Conservation (phyloP, 2,113 vertebrate genomes). For the Thunnus thynnus region DNA sequence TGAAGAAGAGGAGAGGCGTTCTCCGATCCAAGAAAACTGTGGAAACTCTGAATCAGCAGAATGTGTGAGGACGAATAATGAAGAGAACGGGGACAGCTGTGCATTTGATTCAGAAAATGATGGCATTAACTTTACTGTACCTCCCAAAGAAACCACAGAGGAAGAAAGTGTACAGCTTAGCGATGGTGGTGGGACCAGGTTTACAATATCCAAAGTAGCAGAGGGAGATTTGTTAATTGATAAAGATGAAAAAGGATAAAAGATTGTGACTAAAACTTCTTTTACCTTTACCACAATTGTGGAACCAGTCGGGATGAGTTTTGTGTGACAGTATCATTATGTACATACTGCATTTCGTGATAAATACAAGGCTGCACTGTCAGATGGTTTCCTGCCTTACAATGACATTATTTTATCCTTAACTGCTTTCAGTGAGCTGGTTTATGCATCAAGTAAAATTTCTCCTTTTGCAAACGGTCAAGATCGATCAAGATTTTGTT, state of each 20-base stretch:
- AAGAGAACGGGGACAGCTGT: slow-evolving; percentile 64
- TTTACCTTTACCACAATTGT: neutral
- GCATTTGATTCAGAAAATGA: slow-evolving; percentile 82
- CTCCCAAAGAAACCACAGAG: slow-evolving; percentile 6
- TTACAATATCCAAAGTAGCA: slow-evolving; percentile 69
- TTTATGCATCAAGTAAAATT: neutral
- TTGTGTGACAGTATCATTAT: neutral
- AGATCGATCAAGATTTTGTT: neutral
- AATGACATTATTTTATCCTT: neutral
- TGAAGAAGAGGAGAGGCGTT: slow-evolving; percentile 33
- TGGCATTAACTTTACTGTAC: slow-evolving; percentile 42
- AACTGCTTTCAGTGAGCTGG: neutral
- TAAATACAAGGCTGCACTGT: neutral
- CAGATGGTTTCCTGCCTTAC: neutral
- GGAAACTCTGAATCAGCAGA: slow-evolving; percentile 63
- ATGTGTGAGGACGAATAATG: slow-evolving; percentile 62
- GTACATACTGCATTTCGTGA: slow-evolving; percentile 3
- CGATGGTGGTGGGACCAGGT: slow-evolving; percentile 49
- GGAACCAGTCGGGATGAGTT: neutral
- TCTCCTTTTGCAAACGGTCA: neutral
- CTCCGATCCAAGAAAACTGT: slow-evolving; percentile 52
- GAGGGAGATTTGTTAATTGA: slow-evolving; percentile 33
- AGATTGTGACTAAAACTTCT: neutral
- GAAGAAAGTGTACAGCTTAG: slow-evolving; percentile 41
- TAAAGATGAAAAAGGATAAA: slow-evolving; percentile 66